Percentiles rank a stretch among this genome's conserved stretches.
Conservation (phyloP, 2,888 invertebrate genomes). For the Aelia acuminata region DNA sequence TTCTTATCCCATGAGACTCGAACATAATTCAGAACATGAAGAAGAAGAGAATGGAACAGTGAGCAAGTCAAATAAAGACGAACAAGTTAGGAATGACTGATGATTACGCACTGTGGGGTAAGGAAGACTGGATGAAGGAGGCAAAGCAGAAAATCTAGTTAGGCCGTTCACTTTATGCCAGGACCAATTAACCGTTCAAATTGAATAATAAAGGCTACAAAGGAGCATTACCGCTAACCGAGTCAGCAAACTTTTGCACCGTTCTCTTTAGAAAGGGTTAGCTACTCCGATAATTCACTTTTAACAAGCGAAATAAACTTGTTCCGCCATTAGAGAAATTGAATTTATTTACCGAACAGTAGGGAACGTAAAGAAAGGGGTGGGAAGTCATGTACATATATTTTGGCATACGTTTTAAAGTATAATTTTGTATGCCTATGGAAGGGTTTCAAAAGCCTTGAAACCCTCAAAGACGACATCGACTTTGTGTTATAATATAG, state of each 20-base stretch:
- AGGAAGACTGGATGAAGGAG: background rate
- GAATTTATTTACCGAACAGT: conserved; percentile 16
- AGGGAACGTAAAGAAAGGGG: background rate
- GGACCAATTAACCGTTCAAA: conserved; percentile 58
- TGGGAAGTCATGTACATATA: background rate
- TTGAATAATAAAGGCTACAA: conserved; percentile 57
- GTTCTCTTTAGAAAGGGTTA: conserved; percentile 37
- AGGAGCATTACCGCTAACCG: conserved; percentile 49
- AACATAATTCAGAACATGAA: no score
- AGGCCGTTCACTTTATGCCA: conserved; percentile 55
- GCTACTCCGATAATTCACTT: conserved; percentile 40
- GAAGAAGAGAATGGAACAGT: background rate
- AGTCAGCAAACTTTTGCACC: conserved; percentile 52
- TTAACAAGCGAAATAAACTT: conserved; percentile 28
- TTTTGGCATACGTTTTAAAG: background rate
- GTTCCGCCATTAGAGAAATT: conserved; percentile 20
- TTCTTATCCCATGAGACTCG: no score
- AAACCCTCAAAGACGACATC: no score
- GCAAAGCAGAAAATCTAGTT: conserved; percentile 55
- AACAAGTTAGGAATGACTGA: conserved; percentile 4
- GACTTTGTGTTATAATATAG: no score
- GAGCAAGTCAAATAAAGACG: background rate
- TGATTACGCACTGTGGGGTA: background rate
- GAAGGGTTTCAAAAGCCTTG: no score
- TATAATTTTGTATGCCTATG: no score